Base-by-base conservation (phyloP, 2,888 invertebrate species). In the Tinea trinotella region DNA sequence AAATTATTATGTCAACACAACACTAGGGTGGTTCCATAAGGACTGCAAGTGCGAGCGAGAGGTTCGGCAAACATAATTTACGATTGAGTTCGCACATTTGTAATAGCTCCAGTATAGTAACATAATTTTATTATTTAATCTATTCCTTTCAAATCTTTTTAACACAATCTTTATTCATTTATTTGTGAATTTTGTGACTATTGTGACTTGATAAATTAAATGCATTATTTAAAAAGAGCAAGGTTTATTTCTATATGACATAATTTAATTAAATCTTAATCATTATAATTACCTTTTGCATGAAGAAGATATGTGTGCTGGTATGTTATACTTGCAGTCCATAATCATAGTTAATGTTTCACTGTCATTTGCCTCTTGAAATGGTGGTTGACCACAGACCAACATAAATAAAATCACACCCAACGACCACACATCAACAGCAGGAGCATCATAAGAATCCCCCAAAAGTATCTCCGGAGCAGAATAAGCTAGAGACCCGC, bases 331-430 rank as follows among this genome's bases (percentile, higher is more conserved):
- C 87, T 97, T 97, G 87, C 99, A 99, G 81, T 99, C 99, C 95
- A 99, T 97, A 61, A 99, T 99, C 96, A 97, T 98, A 22, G 98
- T 99, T 55, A 99, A 87, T 0, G 99, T 99, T 88, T 99, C 99
- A 67, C 97, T 98, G 81, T 99, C 99, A 79, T 99, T 99, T 22
- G 98, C 98, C 87, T 99, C 99, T 84, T 98, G 98, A 77, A 99
- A 99, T 4, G 99, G 99, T 30, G 98, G 94, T 72, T 95, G 93
- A 4, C 99, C 99, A 78, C 96, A 97, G 3, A 99, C 98, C 67
- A 99, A 88, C 98, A 99, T 99, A 82, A 95, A 99, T 46, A 99
- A 87, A 68, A 99, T 98, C 12, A 99, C 99, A 56, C 99, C 99
- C 56, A 99, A 88, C 4, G 98, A 98, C 99, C 99, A 99, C 54